Evolutionary conservation across 1,140 invertebrate genomes (phyloP), one percentile per base, ranked within the genome.

Genomic region (Formica selysi): DNA sequence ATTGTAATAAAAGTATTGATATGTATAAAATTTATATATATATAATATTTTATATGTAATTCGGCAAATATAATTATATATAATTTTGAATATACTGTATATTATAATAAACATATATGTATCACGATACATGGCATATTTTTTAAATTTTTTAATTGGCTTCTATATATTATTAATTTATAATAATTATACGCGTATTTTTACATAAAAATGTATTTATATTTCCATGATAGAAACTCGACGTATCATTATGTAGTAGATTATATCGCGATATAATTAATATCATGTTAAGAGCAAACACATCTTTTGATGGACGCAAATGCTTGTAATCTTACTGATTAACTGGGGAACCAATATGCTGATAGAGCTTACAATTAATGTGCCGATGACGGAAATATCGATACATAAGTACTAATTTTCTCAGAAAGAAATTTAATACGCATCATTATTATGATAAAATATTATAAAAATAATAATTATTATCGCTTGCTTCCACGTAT

Each of bases 351-450:
- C 38, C 38, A 22, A 89, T 87, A 51, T 81, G 41, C 81, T 87
- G 13, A 48, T 48, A 44, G 41, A 44, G 41, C 41, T 44, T 44
- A 3, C 41, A 44, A 44, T 44, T 44, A 44, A 11, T 44, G 10
- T 89, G 83, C 10, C 36, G 62, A 44, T 73, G 68, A 70, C 87
- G 16, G 62, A 38, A 70, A 81, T 32, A 86, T 89, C 62, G 41
- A 22, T 70, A 81, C 19, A 86, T 89, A 48, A 86, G 83, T 83
- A 76, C 41, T 86, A 76, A 41, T 68, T 29, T 76, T 11, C 26
- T 59, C 6, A 11, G 38, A 59, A 57, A 22, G 41, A 81, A 71
- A 88, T 57, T 65, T 59, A 79, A 29, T 61, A 48, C 16, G 54
- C 26, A 67, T 57, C 16, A 54, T 10, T 59, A 3, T 57, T 44